These are phyloP conservation scores for Nephrotoma appendiculata DNA, from an alignment of 2,888 invertebrate species.

Conservation along the genomic window DNA sequence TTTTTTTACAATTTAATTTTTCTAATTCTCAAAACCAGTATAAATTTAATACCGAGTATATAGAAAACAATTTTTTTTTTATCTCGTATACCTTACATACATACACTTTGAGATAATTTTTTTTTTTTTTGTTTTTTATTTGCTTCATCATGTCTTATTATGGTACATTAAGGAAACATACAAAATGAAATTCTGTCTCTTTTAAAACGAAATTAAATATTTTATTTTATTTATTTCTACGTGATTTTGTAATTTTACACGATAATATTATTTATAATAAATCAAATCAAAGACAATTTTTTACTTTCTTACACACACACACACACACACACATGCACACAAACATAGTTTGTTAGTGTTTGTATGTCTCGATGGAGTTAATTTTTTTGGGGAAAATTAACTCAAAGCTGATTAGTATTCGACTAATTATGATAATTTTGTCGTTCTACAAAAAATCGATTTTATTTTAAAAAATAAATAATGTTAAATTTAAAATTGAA, in stretches of 20 bases:
- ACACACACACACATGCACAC: neutral
- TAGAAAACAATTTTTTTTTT: neutral
- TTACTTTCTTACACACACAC: neutral
- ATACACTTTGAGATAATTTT: neutral
- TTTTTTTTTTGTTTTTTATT: neutral
- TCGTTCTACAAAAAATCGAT: neutral
- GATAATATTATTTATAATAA: neutral
- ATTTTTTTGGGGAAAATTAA: neutral
- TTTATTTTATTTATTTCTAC: neutral
- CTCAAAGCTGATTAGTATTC: neutral
- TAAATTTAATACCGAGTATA: neutral
- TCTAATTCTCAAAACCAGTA: neutral
- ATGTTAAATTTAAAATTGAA: neutral
- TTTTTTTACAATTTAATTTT: neutral
- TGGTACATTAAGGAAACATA: neutral
- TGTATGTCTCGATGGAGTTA: neutral
- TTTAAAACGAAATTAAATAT: neutral
- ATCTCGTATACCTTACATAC: neutral
- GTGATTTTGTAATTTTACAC: neutral
- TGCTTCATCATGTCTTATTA: neutral
- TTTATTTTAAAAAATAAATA: neutral
- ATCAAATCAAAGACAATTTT: neutral
- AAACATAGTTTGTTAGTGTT: neutral
- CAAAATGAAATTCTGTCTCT: neutral
- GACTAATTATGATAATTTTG: neutral